Base-by-base conservation (phyloP, 1,140 invertebrate genomes). In the Heliconius hewitsoni region DNA sequence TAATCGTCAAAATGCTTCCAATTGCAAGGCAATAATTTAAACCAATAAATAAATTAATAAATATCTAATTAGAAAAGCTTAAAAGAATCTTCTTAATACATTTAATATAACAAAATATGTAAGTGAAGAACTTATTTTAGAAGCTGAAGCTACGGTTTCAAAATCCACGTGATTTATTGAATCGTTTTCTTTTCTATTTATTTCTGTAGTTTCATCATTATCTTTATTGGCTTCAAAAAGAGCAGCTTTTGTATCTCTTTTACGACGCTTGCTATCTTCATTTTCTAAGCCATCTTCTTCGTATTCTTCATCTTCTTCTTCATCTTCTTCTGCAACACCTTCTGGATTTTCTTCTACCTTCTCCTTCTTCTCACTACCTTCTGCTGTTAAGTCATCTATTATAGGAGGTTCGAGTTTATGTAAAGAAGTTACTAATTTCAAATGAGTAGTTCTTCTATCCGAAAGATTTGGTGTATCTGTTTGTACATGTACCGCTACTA, bases 21-120 rank as follows among this genome's bases (percentile, higher is more conserved):
- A 93, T 94, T 92, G 92, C 93, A 93, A 93, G 90, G 89, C 85
- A 90, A 83, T 89, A 87, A 87, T 85, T 83, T 87, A 88, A 87
- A 85, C 82, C 85, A 91, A 93, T 93, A 94, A 94, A 93, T 94
- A 91, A 91, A 79, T 92, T 85, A 91, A 85, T 84, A 84, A 84
- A 82, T 84, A 84, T 13, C 30, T 81, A 16, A 55, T 79, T 77
- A 60, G 34, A 30, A 74, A 78, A 39, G 81, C 76, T 89, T 86
- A 91, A 52, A 88, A 77, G 2, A 89, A 55, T 52, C 83, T 87
- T 30, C 85, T 23, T 42, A 81, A 73, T 5, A 81, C 11, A 60
- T 74, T 76, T 11, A 52, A n/a, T 52, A 81, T 39, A 66, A 78
- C 1, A 66, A 81, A 52, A 57, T 66, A 75, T 8, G 66, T 76